Evolutionary conservation across 2,797 vertebrate genomes (phyloP), one percentile per base, ranked within the genome.

Genomic region (Oreortyx pictus): DNA sequence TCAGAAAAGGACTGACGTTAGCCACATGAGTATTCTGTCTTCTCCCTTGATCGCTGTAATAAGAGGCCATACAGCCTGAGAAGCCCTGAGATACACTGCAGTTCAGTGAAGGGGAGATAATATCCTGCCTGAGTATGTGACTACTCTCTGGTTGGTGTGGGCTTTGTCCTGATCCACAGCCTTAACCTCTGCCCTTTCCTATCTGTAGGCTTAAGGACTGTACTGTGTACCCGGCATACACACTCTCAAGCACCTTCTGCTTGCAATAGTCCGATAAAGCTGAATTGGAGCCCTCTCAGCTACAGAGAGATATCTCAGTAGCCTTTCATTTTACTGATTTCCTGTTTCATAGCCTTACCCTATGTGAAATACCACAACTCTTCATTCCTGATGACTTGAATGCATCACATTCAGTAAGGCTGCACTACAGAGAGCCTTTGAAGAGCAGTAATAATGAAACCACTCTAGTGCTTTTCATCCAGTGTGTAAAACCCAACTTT

Each of bases 381-480:
- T 72, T 70, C 64, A 76, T 75, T 82, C 44, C 64, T 70, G 59
- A 84, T 61, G 39, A 60, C 64, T 82, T 89, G 79, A 95, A 95
- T 93, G 88, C 68, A 72, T 37, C 7, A 5, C 71, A 31, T 89
- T 86, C 85, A 89, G 77, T 5, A 43, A 92, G 52, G 79, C 50
- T 81, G 66, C 66, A 35, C 52, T 52, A 49, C 0, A 1, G 56
- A 96, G 78, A 94, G 88, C 79, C 92, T 96, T 70, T 90, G 89
- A 94, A 94, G 79, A 90, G 14, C 41, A 59, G 47, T 7, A 85
- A 79, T 90, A 94, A 88, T 80, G 64, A 95, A 94, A 81, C 18
- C 81, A 92, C 89, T 86, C 90, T 17, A 52, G 37, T 61, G 79
- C 70, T 76, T 96, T 96, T 92, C 65, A 93, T 86, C 74, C 67